phyloP scores from a whole-genome alignment of 2,888 invertebrate genomes.

The Prosopocoilus inquinatus region DNA sequence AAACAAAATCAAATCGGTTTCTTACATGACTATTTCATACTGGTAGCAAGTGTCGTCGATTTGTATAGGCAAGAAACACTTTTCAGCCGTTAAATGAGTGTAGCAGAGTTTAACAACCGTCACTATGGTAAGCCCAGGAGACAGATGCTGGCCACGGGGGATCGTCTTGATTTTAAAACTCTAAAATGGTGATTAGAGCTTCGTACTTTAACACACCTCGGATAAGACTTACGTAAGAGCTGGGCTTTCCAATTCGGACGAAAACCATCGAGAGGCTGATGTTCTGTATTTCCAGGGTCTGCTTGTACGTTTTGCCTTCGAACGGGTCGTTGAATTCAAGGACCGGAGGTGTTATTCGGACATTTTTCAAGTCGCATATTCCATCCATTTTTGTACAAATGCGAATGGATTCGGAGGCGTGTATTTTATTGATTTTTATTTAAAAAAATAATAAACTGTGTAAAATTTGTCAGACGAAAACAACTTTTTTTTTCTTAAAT shows the following conservation, averaged over 20 bases:
- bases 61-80: conserved; percentile 6
- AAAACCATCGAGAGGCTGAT: conserved; percentile 11
- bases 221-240: conserved; percentile 11
- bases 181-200: conserved; percentile 1
- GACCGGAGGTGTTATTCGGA: conserved; percentile 13
- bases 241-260: conserved; percentile 9
- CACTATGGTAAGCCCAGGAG: conserved; percentile 12
- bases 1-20: neutral
- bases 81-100: neutral
- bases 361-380: conserved; percentile 6
- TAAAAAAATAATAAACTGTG: no score
- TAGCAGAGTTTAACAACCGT: conserved; percentile 9
- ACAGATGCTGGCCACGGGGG: conserved; percentile 4
- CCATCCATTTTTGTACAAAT: no score
- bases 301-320: conserved; percentile 13
- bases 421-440: no score
- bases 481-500: no score
- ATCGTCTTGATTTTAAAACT: conserved; percentile 6
- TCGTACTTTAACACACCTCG: neutral
- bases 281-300: conserved; percentile 13
- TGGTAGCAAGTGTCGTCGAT: conserved; percentile 9
- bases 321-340: conserved; percentile 15
- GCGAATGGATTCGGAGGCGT: no score
- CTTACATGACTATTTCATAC: conserved; percentile 9
- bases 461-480: no score